A percentile compares a stretch with the other conserved stretches of the same genome.
These are phyloP conservation scores for Ctenochaetus hawaiiensis DNA, from an alignment of 2,797 vertebrate species.

Conservation along the genomic window DNA sequence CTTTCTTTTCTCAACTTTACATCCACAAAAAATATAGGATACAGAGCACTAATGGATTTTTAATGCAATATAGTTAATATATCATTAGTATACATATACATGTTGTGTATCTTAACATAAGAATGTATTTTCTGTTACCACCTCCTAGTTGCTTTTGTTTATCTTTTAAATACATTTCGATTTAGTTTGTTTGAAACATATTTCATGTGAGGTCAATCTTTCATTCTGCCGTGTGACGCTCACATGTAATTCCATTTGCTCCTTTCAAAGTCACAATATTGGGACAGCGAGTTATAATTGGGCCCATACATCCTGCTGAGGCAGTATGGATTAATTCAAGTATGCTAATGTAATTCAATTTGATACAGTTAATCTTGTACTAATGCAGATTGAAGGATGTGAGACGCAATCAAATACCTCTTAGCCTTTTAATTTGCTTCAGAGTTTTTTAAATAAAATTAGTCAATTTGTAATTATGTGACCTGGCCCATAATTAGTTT, in stretches of 20 bases:
- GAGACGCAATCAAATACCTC: slow-evolving; percentile 86
- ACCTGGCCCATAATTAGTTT: slow-evolving; percentile 88
- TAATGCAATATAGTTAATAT: slow-evolving; percentile 2
- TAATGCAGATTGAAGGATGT: slow-evolving; percentile 89
- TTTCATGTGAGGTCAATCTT: slow-evolving; percentile 21
- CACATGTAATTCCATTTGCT: slow-evolving; percentile 68
- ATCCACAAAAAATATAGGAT: slow-evolving; percentile 12
- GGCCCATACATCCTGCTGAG: slow-evolving; percentile 78
- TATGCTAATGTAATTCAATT: slow-evolving; percentile 90
- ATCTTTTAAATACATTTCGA: slow-evolving; percentile 35
- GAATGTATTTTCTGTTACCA: slow-evolving; percentile 10
- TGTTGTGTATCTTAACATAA: slow-evolving; percentile 12
- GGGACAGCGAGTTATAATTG: slow-evolving; percentile 79
- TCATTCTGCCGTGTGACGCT: slow-evolving; percentile 35
- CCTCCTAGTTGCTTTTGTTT: slow-evolving; percentile 17
- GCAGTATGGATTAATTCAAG: slow-evolving; percentile 86
- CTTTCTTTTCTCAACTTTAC: slow-evolving; percentile 65
- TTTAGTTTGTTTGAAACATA: slow-evolving; percentile 29
- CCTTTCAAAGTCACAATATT: slow-evolving; percentile 74
- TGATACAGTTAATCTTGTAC: slow-evolving; percentile 88
- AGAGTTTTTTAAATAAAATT: slow-evolving; percentile 85
- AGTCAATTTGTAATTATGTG: slow-evolving; percentile 89
- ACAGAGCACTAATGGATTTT: slow-evolving; percentile 1
- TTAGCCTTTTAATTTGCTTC: slow-evolving; percentile 87
- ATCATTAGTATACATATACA: not conserved